Evolutionary conservation across 2,888 invertebrate genomes (phyloP), one percentile per base, ranked within the genome.

Genomic region (Sinhomidia bicolor): DNA sequence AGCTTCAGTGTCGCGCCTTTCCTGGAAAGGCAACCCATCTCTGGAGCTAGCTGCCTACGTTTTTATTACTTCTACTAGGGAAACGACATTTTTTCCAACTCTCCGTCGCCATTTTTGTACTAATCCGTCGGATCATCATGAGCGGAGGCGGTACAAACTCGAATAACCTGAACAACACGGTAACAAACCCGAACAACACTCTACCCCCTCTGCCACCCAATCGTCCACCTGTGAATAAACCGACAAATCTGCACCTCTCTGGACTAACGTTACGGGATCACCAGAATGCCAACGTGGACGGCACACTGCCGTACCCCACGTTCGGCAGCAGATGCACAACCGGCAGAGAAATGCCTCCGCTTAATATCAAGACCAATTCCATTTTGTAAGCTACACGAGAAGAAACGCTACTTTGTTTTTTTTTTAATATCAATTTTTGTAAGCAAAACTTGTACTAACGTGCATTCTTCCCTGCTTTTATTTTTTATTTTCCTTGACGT

Each of bases 331-430:
- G 80, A 54, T 47, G 62, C 9, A 20, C 54, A n/a, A 86, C 89
- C 12, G 44, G 76, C 29, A 78, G 91, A 17, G 90, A 90, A 29
- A 90, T 90, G 84, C 90, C 91, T 0, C 91, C 92, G 3, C 89
- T 93, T 17, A 91, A 92, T 78, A 92, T 93, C 57, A 98, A 98
- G 95, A 95, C 96, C 92, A 96, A 96, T 81, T 96, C 96, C 68
- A 96, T 99, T 92, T 96, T 96, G n/a, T n/a, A n/a, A n/a, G n/a
- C n/a, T n/a, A n/a, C n/a, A n/a, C n/a, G n/a, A n/a, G n/a, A n/a
- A n/a, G n/a, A n/a, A n/a, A n/a, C n/a, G n/a, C n/a, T n/a, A n/a
- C n/a, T n/a, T n/a, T n/a, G n/a, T n/a, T 47, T 74, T 32, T 74
- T 54, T 84, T 57, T 41, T n/a, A n/a, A n/a, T n/a, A n/a, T n/a